Conservation (phyloP, 1,140 invertebrate genomes). For the Heliconius himera region DNA sequence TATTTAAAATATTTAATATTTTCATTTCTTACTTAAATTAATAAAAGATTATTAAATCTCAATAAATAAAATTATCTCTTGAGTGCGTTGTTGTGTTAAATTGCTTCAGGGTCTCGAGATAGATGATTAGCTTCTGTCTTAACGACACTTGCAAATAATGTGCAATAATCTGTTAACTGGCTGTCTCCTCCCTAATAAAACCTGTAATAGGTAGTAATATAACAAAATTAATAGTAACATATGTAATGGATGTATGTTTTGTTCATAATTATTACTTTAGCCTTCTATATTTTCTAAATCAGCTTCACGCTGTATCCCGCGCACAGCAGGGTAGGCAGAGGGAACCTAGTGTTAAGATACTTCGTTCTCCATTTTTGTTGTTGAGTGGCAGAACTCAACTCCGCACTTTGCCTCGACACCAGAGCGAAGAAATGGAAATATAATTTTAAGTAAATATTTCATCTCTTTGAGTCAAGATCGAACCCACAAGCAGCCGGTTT, state of each 20-base stretch:
- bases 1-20: no score
- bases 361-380: no score
- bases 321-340: no score
- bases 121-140: constrained; percentile 23
- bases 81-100: background rate
- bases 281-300: background rate
- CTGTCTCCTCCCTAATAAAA: constrained; percentile 10
- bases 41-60: background rate
- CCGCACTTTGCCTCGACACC: no score
- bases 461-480: no score
- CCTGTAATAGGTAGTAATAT: background rate
- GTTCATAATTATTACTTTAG: background rate
- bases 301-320: no score
- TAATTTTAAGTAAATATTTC: no score
- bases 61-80: background rate
- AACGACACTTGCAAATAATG: constrained; percentile 39
- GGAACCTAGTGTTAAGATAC: no score
- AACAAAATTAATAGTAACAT: background rate
- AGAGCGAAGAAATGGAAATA: no score
- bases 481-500: no score
- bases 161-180: constrained; percentile 8
- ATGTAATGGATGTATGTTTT: background rate
- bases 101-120: constrained; percentile 16
- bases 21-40: no score
- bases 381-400: no score